Evolutionary conservation across 37 sponge, comb jelly and placozoan genomes (phyloP), one percentile per base, ranked within the genome.

Genomic region (Ianthella basta): DNA sequence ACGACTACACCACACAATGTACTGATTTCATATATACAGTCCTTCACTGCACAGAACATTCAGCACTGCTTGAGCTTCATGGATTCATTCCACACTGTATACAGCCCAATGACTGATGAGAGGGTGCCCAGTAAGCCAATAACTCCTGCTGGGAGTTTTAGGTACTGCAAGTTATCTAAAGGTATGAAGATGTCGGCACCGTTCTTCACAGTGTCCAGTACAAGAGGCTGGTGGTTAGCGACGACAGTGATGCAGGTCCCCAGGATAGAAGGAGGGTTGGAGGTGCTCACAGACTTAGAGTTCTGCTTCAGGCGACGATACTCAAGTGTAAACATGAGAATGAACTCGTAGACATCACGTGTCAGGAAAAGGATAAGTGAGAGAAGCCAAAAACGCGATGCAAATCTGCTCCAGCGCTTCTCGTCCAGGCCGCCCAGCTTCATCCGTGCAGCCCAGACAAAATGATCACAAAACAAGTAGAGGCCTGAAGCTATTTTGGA

Each of bases 391-490:
- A 93, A 93, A 29, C 83, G 70, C n/a, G 83, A 67, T 0, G 91
- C 68, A 18, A 40, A 55, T 24, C 30, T 80, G 36, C 18, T 81
- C 94, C 94, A 93, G 34, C 50, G 85, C 15, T 75, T 27, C 0
- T 27, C 82, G 30, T 93, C 72, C 23, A 87, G 59, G 0, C 5
- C 35, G 59, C 87, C n/a, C 27, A 93, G 80, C 15, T 83, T 82
- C 86, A 93, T 85, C 38, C 83, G 81, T 54, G 81, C 80, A 6
- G 85, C 84, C 94, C 94, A 93, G 19, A 93, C 19, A 23, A 96
- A 34, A 74, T 96, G 88, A 39, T 96, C 96, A 44, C 90, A 59
- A 23, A 96, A 80, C 14, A 96, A 82, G 88, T 88, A 92, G 19
- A 96, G 64, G 30, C 87, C 86, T 25, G 85, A 69, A 67, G 80